Evolutionary conservation across 2,113 vertebrate genomes (phyloP), one percentile per base, ranked within the genome.

Genomic region (Phoxinus phoxinus): DNA sequence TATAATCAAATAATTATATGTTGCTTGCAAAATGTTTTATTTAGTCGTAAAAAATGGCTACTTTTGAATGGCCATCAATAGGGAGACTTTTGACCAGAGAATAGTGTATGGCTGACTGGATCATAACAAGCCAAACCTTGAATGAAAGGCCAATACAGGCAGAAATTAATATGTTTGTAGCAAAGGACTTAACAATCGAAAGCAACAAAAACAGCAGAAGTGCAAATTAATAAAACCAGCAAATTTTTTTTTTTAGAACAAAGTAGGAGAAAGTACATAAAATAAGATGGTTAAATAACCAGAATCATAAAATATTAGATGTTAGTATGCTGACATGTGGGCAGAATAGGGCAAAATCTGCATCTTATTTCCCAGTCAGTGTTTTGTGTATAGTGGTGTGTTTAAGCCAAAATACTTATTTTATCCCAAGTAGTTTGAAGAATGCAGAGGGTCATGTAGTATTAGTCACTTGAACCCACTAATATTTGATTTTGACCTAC

Each of bases 401-500:
- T 12, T 1, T 73, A 73, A 44, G 69, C 69, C 73, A 51, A 27
- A 51, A 75, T 3, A 27, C 37, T 44, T 6, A 44, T 5, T 73
- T 44, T 25, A 25, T 51, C 6, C 15, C 15, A 53, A 53, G 53
- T 78, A 59, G 17, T 53, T 37, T n/a, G 23, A 75, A 30, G 46
- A 53, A 76, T 59, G 76, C 76, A n/a, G 53, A 41, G 32, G 53
- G 32, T 37, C 4, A 3, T 79, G 53, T 25, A 46, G 41, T 15
- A 59, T 59, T 56, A 79, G 30, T 59, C 32, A 59, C 32, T 59
- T 59, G 76, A 12, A 23, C 35, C 76, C 76, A n/a, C 23, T 79
- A 32, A 59, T 59, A 79, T 79, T 79, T 59, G 32, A 58, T 35
- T 79, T 59, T 79, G 76, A 76, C 76, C 76, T 79, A 41, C 51